Evolutionary conservation across 2,113 vertebrate genomes (phyloP).

Genomic region (Gnathonemus longibarbis): DNA sequence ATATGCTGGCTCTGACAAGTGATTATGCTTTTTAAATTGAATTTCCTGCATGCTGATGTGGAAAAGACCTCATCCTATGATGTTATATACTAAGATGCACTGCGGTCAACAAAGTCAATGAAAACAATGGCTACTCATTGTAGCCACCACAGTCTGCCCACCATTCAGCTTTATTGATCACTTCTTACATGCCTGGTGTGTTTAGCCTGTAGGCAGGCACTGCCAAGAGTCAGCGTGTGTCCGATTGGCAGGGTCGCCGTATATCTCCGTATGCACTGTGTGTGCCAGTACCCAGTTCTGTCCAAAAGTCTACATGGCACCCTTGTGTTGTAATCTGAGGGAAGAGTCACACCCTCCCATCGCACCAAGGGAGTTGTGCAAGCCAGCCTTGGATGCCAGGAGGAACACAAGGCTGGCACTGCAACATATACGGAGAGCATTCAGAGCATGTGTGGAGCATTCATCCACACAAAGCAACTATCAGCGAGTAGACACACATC

Average conservation of each 20-base stretch:
- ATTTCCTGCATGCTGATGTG: neutral
- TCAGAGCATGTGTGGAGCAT: conserved; percentile 5
- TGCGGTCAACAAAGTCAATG: neutral
- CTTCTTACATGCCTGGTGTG: neutral
- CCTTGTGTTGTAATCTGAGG: conserved; percentile 35
- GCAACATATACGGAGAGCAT: conserved; percentile 11
- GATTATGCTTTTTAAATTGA: neutral
- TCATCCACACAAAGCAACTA: conserved; percentile 6
- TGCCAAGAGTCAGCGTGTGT: neutral
- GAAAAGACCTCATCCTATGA: neutral
- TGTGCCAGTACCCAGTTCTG: conserved; percentile 16
- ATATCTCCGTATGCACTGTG: conserved; percentile 19
- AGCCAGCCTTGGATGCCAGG: conserved; percentile 19
- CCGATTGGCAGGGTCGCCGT: neutral
- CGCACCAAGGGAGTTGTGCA: conserved; percentile 27
- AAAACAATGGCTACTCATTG: neutral
- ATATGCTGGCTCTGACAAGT: neutral
- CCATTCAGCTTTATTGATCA: neutral
- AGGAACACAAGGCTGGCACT: conserved; percentile 22
- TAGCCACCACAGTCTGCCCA: neutral
- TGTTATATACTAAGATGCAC: neutral
- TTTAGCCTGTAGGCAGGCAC: neutral
- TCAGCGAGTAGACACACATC: neutral
- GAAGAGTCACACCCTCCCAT: conserved; percentile 29
- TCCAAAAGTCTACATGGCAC: neutral